Conservation (phyloP, 2,797 vertebrate species). For the Spinus olivaceus region DNA sequence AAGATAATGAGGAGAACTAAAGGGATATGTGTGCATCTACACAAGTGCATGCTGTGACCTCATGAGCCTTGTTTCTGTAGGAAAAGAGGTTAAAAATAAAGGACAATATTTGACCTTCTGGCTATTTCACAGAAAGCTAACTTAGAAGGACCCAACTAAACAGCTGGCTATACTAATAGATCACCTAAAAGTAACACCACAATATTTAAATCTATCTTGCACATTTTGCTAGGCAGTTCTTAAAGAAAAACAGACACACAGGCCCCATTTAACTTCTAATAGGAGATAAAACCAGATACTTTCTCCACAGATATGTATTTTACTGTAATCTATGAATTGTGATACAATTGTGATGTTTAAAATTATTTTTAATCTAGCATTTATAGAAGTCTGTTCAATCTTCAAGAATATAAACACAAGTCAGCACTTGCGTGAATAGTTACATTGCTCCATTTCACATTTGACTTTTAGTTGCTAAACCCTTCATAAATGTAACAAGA, state of each 20-base stretch:
- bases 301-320: not conserved
- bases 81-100: not conserved
- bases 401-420: not conserved
- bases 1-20: not conserved
- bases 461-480: not conserved
- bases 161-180: not conserved
- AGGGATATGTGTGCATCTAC: not conserved
- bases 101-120: not conserved
- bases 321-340: not conserved
- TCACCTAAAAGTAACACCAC: not conserved
- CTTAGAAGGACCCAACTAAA: not conserved
- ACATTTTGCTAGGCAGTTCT: not conserved
- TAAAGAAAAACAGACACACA: not conserved
- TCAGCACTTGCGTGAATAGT: not conserved
- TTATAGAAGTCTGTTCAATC: not conserved
- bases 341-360: not conserved
- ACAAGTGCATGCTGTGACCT: accelerated
- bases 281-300: not conserved
- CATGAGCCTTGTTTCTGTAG: not conserved
- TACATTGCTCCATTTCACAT: not conserved
- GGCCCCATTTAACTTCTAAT: not conserved
- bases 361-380: not conserved
- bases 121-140: not conserved
- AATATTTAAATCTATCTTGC: not conserved
- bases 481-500: not conserved